Evolutionary conservation across 2,888 invertebrate genomes (phyloP).

Genomic region (Eupithecia vulgata): DNA sequence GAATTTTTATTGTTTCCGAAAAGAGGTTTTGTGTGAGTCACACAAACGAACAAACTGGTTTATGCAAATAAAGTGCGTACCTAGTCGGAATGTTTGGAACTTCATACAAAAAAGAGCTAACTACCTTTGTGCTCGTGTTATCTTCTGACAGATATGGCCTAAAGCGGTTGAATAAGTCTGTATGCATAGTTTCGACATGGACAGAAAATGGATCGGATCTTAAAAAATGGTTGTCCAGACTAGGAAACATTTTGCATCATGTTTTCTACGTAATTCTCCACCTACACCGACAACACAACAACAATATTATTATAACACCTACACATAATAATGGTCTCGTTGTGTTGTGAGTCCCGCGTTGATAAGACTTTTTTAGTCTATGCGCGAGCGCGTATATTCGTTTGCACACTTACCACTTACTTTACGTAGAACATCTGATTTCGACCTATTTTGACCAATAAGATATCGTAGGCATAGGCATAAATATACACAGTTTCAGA

Average conservation of each 20-base stretch:
- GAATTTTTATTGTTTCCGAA: background rate
- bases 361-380: too few relatives aligned
- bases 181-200: background rate
- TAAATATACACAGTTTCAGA: background rate
- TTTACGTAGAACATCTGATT: too few relatives aligned
- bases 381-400: too few relatives aligned
- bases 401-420: too few relatives aligned
- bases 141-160: background rate
- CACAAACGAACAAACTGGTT: background rate
- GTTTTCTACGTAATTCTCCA: background rate
- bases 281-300: background rate
- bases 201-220: background rate
- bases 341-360: background rate
- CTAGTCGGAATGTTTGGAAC: background rate
- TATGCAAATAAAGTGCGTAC: slow-evolving; percentile 5
- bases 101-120: background rate
- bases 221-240: background rate
- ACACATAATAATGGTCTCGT: background rate
- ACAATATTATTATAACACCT: background rate
- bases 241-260: background rate
- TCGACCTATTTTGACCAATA: too few relatives aligned
- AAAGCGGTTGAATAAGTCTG: background rate
- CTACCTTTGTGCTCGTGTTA: background rate
- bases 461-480: too few relatives aligned
- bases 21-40: background rate